A percentile compares a stretch with the other conserved stretches of the same genome.
phyloP scores from a whole-genome alignment of 2,113 vertebrate species.

The Brachyhypopomus occidentalis region DNA sequence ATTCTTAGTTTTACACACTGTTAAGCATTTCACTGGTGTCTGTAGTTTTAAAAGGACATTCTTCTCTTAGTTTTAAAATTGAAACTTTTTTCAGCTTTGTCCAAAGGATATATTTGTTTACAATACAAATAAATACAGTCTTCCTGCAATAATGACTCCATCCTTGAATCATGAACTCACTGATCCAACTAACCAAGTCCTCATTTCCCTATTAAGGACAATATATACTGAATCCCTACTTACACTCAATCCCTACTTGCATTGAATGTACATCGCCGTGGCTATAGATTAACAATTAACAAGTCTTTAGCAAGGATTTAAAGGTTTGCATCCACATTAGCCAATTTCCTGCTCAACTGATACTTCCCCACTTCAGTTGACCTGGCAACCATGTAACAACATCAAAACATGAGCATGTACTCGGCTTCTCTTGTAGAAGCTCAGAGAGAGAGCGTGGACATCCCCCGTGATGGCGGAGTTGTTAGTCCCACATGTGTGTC shows the following conservation, averaged over 20 bases:
- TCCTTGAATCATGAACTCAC: conserved; percentile 28
- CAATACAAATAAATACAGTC: conserved; percentile 3
- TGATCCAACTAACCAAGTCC: not conserved
- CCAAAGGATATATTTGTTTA: conserved; percentile 1
- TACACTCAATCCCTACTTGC: not conserved
- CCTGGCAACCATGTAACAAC: not conserved
- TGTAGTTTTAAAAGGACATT: not conserved
- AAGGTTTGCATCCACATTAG: conserved; percentile 5
- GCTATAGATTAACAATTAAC: conserved; percentile 8
- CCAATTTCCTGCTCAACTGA: not conserved
- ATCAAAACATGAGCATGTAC: not conserved
- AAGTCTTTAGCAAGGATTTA: not conserved
- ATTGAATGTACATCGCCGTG: not conserved
- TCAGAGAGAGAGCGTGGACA: conserved; percentile 4
- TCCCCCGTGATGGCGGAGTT: conserved; percentile 22
- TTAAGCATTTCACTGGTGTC: not conserved
- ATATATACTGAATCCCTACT: no score
- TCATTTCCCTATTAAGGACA: not conserved
- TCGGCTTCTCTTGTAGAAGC: conserved; percentile 10
- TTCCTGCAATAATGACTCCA: conserved; percentile 10
- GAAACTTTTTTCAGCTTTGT: not conserved
- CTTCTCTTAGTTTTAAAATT: not conserved
- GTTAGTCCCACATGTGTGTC: conserved; percentile 38
- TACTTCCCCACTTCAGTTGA: conserved; percentile 12
- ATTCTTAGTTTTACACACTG: not conserved